Conservation (phyloP, 2,113 vertebrate species). For the Tautogolabrus adspersus region DNA sequence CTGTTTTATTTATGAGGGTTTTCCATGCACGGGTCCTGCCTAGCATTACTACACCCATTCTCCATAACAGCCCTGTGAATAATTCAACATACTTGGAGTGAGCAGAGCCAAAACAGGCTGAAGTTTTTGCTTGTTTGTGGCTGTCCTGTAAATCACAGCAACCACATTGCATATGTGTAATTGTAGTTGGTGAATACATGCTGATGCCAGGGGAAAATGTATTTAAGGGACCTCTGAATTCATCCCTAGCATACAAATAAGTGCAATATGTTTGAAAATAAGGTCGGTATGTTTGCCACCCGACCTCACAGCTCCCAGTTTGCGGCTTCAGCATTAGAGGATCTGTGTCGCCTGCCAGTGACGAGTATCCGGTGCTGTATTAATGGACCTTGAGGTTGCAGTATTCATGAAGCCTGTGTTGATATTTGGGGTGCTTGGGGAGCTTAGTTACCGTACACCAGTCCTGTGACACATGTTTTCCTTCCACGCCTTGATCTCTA, state of each 20-base stretch:
- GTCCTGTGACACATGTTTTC: slow-evolving; percentile 28
- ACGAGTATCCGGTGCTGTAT: slow-evolving; percentile 30
- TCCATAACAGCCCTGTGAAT: slow-evolving; percentile 62
- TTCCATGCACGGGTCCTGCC: slow-evolving; percentile 44
- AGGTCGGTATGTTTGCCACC: slow-evolving; percentile 11
- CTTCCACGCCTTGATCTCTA: slow-evolving; percentile 15
- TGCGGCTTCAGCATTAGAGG: slow-evolving; percentile 19
- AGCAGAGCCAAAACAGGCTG: slow-evolving; percentile 46
- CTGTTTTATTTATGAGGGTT: slow-evolving; percentile 68
- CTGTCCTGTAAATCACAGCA: slow-evolving; percentile 46
- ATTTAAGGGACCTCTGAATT: neutral
- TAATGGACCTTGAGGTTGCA: slow-evolving; percentile 26
- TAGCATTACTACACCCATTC: slow-evolving; percentile 47
- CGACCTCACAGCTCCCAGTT: slow-evolving; percentile 20
- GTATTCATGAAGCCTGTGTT: slow-evolving; percentile 46
- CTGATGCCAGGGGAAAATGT: neutral
- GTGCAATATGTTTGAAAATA: neutral
- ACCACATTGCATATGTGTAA: neutral
- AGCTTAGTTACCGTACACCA: slow-evolving; percentile 31
- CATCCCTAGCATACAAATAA: neutral
- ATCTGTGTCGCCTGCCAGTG: slow-evolving; percentile 27
- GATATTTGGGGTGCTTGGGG: slow-evolving; percentile 42
- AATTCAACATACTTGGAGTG: slow-evolving; percentile 53
- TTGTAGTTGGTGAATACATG: neutral
- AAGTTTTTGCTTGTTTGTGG: slow-evolving; percentile 33